These are phyloP conservation scores for Cirrhinus molitorella DNA, from an alignment of 2,797 vertebrate species.

Conservation along the genomic window DNA sequence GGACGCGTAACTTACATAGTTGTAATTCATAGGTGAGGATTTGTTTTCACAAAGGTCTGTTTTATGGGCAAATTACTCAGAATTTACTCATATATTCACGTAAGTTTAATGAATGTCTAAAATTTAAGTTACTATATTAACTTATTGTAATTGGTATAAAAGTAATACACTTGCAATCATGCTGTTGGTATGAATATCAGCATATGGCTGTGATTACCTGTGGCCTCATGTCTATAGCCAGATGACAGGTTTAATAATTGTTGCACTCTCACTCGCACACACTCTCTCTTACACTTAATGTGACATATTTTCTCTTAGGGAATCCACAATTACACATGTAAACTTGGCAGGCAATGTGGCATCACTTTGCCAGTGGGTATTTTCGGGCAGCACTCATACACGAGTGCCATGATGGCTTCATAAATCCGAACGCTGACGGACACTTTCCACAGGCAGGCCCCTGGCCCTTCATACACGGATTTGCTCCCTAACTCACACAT, in stretches of 20 bases:
- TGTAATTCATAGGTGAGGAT: too few relatives aligned
- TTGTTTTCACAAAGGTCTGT: too few relatives aligned
- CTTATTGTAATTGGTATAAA: background rate
- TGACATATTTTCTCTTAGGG: conserved; percentile 51
- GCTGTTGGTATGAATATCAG: conserved; percentile 22
- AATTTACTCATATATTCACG: too few relatives aligned
- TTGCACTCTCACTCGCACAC: conserved; percentile 13
- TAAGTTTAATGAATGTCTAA: background rate
- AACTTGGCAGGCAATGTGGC: conserved; percentile 52
- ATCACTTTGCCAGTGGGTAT: conserved; percentile 39
- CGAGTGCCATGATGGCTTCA: conserved; percentile 24
- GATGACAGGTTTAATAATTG: conserved; percentile 28
- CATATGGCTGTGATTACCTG: conserved; percentile 22
- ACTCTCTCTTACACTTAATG: background rate
- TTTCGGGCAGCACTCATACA: conserved; percentile 33
- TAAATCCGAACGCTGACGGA: conserved; percentile 57
- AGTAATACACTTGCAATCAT: background rate
- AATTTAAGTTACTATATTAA: background rate
- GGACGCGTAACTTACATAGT: too few relatives aligned
- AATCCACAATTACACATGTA: conserved; percentile 50
- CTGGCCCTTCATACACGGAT: conserved; percentile 20
- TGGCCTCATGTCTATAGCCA: background rate
- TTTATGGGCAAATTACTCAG: too few relatives aligned
- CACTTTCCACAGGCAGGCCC: conserved; percentile 43
- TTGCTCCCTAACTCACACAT: conserved; percentile 52